phyloP scores from a whole-genome alignment of 2,888 invertebrate species.

The Congeria kusceri region DNA sequence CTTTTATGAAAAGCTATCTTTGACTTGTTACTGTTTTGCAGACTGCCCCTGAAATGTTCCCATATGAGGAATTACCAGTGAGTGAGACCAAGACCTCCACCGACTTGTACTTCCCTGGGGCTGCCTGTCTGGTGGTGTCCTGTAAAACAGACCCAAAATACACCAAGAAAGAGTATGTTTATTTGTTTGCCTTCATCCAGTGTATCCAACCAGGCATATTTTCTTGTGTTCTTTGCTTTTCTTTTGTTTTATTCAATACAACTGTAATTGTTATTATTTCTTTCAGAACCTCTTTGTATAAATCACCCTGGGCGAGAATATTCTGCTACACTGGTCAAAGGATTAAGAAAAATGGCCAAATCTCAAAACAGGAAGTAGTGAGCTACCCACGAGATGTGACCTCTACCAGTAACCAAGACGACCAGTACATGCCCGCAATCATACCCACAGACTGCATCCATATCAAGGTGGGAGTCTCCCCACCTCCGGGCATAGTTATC shows the following conservation, averaged over 20 bases:
- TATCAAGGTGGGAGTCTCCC: constrained; percentile 82
- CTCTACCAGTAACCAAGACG: constrained; percentile 78
- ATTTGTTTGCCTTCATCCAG: not conserved
- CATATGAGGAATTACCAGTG: constrained; percentile 82
- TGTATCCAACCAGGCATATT: too few species aligned
- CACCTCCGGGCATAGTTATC: constrained; percentile 80
- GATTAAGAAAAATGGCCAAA: constrained; percentile 83
- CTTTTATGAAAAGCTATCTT: too few species aligned
- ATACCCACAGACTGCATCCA: constrained; percentile 82
- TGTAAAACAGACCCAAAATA: constrained; percentile 82
- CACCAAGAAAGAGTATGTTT: constrained; percentile 82
- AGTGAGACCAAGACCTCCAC: constrained; percentile 82
- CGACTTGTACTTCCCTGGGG: constrained; percentile 83
- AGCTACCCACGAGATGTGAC: constrained; percentile 82
- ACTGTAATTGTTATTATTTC: not conserved
- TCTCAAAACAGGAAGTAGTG: constrained; percentile 82
- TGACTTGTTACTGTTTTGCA: constrained; percentile 48
- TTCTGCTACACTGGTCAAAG: constrained; percentile 82
- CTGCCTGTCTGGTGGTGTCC: constrained; percentile 83
- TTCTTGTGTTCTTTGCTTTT: not conserved
- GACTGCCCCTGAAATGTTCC: constrained; percentile 84
- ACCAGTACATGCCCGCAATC: constrained; percentile 83
- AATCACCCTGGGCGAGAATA: constrained; percentile 83
- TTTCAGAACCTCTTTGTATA: constrained; percentile 81
- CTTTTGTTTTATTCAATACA: not conserved